These are phyloP conservation scores for Acanthopagrus latus DNA, from an alignment of 2,797 vertebrate species.

Conservation along the genomic window DNA sequence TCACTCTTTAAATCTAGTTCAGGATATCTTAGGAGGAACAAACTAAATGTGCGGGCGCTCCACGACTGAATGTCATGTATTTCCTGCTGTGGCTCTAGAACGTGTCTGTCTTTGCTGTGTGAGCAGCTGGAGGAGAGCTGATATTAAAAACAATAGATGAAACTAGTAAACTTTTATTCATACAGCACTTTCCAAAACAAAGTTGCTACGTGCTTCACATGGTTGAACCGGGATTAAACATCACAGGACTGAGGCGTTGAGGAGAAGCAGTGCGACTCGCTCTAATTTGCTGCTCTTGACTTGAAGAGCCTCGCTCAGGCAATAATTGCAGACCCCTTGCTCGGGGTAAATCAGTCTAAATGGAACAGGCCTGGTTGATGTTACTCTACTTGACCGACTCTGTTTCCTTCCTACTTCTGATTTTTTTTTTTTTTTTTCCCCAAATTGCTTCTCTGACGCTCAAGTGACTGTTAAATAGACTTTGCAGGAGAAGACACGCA, in stretches of 20 bases:
- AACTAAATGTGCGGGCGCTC: conserved; percentile 1
- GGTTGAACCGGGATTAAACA: neutral
- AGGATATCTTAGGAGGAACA: too few species aligned
- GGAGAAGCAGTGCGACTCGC: conserved; percentile 41
- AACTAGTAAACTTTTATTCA: neutral
- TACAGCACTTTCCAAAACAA: neutral
- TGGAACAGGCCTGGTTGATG: conserved; percentile 67
- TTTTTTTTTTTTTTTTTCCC: conserved; percentile 42
- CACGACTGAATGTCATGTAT: conserved; percentile 38
- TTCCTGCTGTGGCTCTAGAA: conserved; percentile 32
- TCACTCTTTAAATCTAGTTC: neutral
- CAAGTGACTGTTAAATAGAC: conserved; percentile 60
- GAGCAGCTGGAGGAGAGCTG: conserved; percentile 30
- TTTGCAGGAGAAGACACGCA: conserved; percentile 23
- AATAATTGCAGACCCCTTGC: conserved; percentile 76
- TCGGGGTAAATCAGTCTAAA: conserved; percentile 77
- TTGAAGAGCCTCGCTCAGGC: conserved; percentile 76
- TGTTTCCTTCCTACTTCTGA: conserved; percentile 47
- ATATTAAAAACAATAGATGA: too few species aligned
- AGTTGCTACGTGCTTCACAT: neutral
- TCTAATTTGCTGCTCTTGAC: conserved; percentile 75
- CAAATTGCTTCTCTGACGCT: conserved; percentile 46
- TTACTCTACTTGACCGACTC: conserved; percentile 64
- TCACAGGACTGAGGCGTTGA: neutral
- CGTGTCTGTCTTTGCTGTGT: conserved; percentile 26